Evolutionary conservation across 2,888 invertebrate genomes (phyloP).

Genomic region (Pheosia tremula): DNA sequence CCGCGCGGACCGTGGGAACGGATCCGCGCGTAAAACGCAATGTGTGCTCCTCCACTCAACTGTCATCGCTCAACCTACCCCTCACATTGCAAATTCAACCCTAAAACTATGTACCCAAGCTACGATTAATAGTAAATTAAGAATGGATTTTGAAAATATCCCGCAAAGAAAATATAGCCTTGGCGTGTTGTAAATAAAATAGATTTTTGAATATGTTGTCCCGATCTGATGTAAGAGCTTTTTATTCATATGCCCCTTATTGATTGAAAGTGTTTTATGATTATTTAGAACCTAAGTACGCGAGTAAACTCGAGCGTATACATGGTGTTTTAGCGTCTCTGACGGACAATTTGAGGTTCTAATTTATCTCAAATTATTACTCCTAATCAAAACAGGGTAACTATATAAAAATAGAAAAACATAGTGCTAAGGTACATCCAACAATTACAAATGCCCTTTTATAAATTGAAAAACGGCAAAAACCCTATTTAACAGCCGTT

Average conservation of each 20-base stretch:
- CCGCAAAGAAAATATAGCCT: slow-evolving; percentile 14
- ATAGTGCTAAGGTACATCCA: too few species aligned
- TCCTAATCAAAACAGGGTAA: too few species aligned
- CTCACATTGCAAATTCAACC: slow-evolving; percentile 42
- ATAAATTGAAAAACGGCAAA: slow-evolving; percentile 18
- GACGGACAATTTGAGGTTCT: too few species aligned
- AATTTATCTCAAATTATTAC: too few species aligned
- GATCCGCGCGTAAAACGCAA: slow-evolving; percentile 70
- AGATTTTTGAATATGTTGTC: slow-evolving; percentile 21
- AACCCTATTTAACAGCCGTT: slow-evolving; percentile 45
- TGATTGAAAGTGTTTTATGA: slow-evolving; percentile 71
- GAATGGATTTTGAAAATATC: slow-evolving; percentile 16
- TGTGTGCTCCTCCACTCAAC: slow-evolving; percentile 71
- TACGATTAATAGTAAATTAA: slow-evolving; percentile 39
- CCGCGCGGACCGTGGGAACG: slow-evolving; percentile 81
- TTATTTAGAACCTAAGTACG: slow-evolving; percentile 63
- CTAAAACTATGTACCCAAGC: slow-evolving; percentile 40
- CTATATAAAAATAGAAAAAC: too few species aligned
- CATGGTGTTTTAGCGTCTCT: too few species aligned
- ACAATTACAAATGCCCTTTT: neutral
- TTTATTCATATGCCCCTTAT: slow-evolving; percentile 67
- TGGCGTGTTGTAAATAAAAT: slow-evolving; percentile 14
- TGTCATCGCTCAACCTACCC: slow-evolving; percentile 54
- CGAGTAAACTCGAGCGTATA: slow-evolving; percentile 46
- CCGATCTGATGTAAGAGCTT: slow-evolving; percentile 38